A percentile compares a stretch with the other conserved stretches of the same genome.
Evolutionary conservation across 2,113 vertebrate species (phyloP).

Genomic region (Mobula hypostoma): DNA sequence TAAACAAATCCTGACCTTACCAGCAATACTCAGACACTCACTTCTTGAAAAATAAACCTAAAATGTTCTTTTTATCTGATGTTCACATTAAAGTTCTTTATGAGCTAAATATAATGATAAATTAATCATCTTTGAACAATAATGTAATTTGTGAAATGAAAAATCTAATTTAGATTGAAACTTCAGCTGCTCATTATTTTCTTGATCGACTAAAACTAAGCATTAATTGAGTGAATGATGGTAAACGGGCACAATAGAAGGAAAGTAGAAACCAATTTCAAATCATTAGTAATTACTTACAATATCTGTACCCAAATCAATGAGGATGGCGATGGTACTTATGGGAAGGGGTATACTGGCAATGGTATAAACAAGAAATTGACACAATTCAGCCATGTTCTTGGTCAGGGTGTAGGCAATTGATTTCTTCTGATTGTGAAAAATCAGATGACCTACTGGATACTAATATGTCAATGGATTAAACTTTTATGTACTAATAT

Average conservation of each 20-base stretch:
- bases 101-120: background rate
- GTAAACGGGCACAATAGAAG: background rate
- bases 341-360: conserved; percentile 63
- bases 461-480: background rate
- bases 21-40: too few species aligned
- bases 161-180: background rate
- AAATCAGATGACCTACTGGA: conserved; percentile 64
- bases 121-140: background rate
- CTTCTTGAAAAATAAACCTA: background rate
- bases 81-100: background rate
- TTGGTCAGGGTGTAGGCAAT: conserved; percentile 72
- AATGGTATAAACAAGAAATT: conserved; percentile 67
- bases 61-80: background rate
- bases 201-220: background rate
- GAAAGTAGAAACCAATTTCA: background rate
- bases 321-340: conserved; percentile 70
- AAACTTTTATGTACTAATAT: background rate
- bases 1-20: too few species aligned
- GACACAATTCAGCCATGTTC: conserved; percentile 70
- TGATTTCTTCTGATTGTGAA: conserved; percentile 72
- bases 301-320: conserved; percentile 69
- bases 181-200: background rate
- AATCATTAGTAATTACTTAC: conserved; percentile 48
- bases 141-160: background rate
- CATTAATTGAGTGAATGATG: background rate